Conservation (phyloP, 30 jellyfish, hydroid and myxozoan species). For the Hydractinia symbiolongicarpus region DNA sequence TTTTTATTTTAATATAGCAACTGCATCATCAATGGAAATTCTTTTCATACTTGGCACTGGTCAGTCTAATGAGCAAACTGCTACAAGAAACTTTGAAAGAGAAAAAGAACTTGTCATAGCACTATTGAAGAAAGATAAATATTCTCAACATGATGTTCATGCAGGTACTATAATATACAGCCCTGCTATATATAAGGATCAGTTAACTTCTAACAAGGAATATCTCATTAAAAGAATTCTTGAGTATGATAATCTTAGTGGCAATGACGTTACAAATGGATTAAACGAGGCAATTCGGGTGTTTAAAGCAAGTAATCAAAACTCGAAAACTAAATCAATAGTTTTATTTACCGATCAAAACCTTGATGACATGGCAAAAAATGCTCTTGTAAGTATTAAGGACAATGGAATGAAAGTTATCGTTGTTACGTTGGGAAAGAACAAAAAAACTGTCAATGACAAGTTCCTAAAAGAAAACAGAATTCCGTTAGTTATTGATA, state of each 20-base stretch:
- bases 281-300: background rate
- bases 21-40: slow-evolving; percentile 9
- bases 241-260: background rate
- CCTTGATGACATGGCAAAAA: background rate
- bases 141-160: background rate
- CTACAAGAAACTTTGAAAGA: slow-evolving; percentile 3
- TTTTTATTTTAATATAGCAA: background rate
- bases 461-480: background rate
- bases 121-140: slow-evolving; percentile 5
- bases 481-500: background rate
- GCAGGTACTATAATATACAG: slow-evolving; percentile 11
- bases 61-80: background rate
- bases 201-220: slow-evolving; percentile 8
- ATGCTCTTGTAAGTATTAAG: too few species aligned
- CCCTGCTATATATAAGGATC: slow-evolving; percentile 11
- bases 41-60: slow-evolving; percentile 8
- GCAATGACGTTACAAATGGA: slow-evolving; percentile 7
- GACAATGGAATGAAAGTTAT: background rate
- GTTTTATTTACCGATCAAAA: slow-evolving; percentile 10
- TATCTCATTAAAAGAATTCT: background rate
- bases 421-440: background rate
- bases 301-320: background rate
- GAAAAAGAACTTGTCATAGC: slow-evolving; percentile 1
- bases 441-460: background rate
- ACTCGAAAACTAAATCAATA: background rate